Evolutionary conservation across 2,888 invertebrate species (phyloP).

Genomic region (Dasypolia templi): DNA sequence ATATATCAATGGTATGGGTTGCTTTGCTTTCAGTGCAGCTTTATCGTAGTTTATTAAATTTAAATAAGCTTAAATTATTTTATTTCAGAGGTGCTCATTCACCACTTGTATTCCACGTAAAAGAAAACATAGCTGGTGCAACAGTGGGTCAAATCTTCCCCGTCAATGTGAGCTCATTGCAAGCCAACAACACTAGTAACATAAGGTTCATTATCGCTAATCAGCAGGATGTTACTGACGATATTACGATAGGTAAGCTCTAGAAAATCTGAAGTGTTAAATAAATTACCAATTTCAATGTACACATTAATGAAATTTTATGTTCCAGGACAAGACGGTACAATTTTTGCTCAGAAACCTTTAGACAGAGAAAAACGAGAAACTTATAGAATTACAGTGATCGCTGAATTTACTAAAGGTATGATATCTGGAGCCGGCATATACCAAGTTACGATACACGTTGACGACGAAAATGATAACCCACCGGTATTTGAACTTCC

Average conservation of each 20-base stretch:
- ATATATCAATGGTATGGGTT: not conserved
- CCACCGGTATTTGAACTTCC: conserved; percentile 94
- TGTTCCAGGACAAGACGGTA: conserved; percentile 92
- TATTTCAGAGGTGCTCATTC: conserved; percentile 92
- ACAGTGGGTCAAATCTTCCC: conserved; percentile 93
- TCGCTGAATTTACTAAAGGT: conserved; percentile 94
- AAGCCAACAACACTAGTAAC: conserved; percentile 83
- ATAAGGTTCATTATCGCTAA: conserved; percentile 95
- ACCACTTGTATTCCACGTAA: conserved; percentile 93
- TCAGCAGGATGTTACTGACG: conserved; percentile 95
- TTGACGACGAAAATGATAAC: conserved; percentile 97
- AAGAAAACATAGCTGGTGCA: conserved; percentile 94
- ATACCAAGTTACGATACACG: conserved; percentile 94
- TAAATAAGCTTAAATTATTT: not conserved
- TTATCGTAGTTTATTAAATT: not conserved
- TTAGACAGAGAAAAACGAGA: conserved; percentile 94
- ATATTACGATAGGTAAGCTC: conserved; percentile 93
- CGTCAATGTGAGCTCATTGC: conserved; percentile 84
- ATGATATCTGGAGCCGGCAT: conserved; percentile 93
- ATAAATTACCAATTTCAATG: not conserved
- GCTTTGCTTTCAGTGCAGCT: not conserved
- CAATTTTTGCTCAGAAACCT: conserved; percentile 94
- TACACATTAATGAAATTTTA: not conserved
- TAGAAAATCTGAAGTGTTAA: not conserved
- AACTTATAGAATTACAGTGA: conserved; percentile 94